A percentile compares a stretch with the other conserved stretches of the same genome.
Evolutionary conservation across 1,140 invertebrate genomes (phyloP).

Genomic region (Macrotrachela quadricornifera): DNA sequence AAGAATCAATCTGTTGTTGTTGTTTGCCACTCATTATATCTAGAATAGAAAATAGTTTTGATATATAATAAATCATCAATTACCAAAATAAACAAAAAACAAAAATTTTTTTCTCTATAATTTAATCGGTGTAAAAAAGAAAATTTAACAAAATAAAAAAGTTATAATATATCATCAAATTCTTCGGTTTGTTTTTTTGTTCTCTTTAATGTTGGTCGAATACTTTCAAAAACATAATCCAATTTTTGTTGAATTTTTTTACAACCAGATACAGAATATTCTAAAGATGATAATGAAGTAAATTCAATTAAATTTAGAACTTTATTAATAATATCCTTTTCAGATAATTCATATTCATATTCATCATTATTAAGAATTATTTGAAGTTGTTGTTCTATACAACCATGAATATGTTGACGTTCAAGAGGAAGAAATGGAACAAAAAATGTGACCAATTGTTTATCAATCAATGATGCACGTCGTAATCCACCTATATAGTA

Average conservation of each 20-base stretch:
- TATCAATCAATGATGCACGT: conserved; percentile 49
- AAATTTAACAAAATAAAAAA: too few relatives aligned
- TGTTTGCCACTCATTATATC: too few relatives aligned
- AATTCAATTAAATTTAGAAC: conserved; percentile 26
- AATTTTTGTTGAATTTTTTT: conserved; percentile 34
- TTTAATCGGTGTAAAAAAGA: too few relatives aligned
- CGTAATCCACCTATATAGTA: conserved; percentile 42
- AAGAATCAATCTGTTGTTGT: too few relatives aligned
- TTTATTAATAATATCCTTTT: conserved; percentile 11
- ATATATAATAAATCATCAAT: too few relatives aligned
- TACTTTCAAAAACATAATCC: conserved; percentile 11
- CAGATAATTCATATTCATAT: background rate
- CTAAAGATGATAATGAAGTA: conserved; percentile 24
- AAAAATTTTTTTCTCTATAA: too few relatives aligned
- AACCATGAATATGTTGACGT: conserved; percentile 52
- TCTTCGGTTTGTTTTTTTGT: too few relatives aligned
- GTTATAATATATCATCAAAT: too few relatives aligned
- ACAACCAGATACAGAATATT: conserved; percentile 35
- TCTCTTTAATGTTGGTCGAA: too few relatives aligned
- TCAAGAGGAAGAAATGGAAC: conserved; percentile 80
- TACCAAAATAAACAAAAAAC: too few relatives aligned
- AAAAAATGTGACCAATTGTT: conserved; percentile 67
- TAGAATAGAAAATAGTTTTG: too few relatives aligned
- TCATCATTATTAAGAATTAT: background rate
- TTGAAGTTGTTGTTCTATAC: conserved; percentile 27